Conservation (phyloP, 2,113 vertebrate species). For the Machaerirhynchus nigripectus region DNA sequence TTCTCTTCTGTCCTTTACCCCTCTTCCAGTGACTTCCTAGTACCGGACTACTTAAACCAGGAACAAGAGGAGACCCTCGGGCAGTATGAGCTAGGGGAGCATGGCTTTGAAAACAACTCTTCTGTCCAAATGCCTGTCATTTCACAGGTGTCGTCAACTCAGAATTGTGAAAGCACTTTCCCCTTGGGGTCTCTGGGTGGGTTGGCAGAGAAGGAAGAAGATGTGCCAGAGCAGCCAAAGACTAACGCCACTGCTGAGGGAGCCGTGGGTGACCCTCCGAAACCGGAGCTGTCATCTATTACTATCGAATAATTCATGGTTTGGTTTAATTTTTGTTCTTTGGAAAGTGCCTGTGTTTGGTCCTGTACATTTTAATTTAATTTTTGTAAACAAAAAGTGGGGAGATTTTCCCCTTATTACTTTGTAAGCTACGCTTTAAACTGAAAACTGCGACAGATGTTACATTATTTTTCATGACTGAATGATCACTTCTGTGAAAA, state of each 20-base stretch:
- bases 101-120: conserved; percentile 85
- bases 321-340: conserved; percentile 79
- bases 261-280: conserved; percentile 77
- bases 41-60: conserved; percentile 97
- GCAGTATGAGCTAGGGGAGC: conserved; percentile 92
- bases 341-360: conserved; percentile 93
- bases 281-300: conserved; percentile 86
- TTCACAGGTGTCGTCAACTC: conserved; percentile 95
- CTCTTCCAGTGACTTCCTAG: conserved; percentile 92
- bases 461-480: conserved; percentile 70
- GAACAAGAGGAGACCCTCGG: conserved; percentile 93
- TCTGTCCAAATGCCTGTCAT: conserved; percentile 88
- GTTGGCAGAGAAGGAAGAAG: conserved; percentile 82
- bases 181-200: conserved; percentile 85
- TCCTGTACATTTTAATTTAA: conserved; percentile 81
- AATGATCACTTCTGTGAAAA: conserved; percentile 66
- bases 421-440: conserved; percentile 73
- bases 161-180: conserved; percentile 93
- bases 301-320: conserved; percentile 84
- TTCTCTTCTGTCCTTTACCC: conserved; percentile 70
- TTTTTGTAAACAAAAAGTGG: conserved; percentile 63
- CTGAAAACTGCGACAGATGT: conserved; percentile 58
- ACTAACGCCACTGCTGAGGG: conserved; percentile 75
- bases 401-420: conserved; percentile 68
- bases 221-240: conserved; percentile 79